These are phyloP conservation scores for Arvicanthis niloticus DNA, from an alignment of 2,113 vertebrate genomes.

Conservation along the genomic window DNA sequence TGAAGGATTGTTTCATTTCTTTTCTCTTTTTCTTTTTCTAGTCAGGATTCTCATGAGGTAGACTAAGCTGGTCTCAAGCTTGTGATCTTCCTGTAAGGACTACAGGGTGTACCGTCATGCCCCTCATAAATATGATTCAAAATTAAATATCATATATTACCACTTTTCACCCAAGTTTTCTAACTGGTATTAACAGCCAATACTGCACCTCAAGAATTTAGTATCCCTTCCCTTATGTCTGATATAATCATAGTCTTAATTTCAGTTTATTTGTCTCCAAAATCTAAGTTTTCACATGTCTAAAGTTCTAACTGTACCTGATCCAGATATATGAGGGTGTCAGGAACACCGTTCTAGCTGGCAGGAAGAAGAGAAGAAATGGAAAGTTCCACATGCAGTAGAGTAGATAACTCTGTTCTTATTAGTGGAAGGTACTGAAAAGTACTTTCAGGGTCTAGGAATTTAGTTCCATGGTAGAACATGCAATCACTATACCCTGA, in stretches of 20 bases:
- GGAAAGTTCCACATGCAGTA: not conserved
- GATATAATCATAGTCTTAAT: not conserved
- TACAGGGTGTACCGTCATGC: not conserved
- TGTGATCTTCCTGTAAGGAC: not conserved
- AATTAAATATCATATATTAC: not conserved
- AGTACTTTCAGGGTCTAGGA: not conserved
- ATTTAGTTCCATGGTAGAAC: not conserved
- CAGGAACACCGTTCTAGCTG: not conserved
- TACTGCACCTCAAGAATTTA: not conserved
- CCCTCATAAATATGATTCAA: not conserved
- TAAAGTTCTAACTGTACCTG: slow-evolving; percentile 19
- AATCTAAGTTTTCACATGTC: not conserved
- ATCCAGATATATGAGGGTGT: not conserved
- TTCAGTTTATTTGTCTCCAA: not conserved
- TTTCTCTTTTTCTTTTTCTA: not conserved
- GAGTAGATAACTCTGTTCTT: not conserved
- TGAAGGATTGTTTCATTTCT: not conserved
- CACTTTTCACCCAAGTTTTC: not conserved
- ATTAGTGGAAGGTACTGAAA: not conserved
- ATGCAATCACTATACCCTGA: not conserved
- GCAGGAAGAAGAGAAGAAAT: not conserved
- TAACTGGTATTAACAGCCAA: not conserved
- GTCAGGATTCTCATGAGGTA: not conserved
- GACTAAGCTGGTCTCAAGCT: not conserved
- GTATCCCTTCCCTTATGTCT: not conserved